A percentile compares a stretch with the other conserved stretches of the same genome.
Evolutionary conservation across 2,113 vertebrate genomes (phyloP).

Genomic region (Oryzias woworae): DNA sequence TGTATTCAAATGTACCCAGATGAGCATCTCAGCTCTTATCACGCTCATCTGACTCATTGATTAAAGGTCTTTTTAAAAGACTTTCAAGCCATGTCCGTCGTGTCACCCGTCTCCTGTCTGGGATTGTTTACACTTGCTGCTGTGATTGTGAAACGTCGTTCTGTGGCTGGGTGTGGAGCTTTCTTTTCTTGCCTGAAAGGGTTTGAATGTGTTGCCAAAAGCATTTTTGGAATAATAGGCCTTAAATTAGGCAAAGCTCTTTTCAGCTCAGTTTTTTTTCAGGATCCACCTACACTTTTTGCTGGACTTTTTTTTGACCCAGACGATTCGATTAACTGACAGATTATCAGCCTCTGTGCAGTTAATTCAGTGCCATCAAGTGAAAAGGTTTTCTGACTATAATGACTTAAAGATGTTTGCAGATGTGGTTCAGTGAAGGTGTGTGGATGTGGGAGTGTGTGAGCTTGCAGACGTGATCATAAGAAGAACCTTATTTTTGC

Average conservation of each 20-base stretch:
- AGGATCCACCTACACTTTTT: conserved; percentile 35
- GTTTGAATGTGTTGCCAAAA: conserved; percentile 37
- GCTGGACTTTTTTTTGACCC: conserved; percentile 25
- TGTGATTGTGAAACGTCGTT: conserved; percentile 18
- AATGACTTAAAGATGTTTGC: conserved; percentile 21
- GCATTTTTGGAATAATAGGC: conserved; percentile 24
- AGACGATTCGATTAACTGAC: conserved; percentile 20
- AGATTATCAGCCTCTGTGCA: conserved; percentile 7
- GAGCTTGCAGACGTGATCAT: conserved; percentile 7
- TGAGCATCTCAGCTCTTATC: not conserved
- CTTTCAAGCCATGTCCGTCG: conserved; percentile 6
- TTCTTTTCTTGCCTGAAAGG: conserved; percentile 32
- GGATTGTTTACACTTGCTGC: conserved; percentile 31
- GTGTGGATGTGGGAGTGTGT: not conserved
- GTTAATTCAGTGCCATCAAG: conserved; percentile 17
- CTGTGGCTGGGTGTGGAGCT: conserved; percentile 31
- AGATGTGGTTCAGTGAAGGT: conserved; percentile 19
- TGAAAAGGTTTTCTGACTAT: conserved; percentile 6
- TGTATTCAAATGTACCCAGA: conserved; percentile 10
- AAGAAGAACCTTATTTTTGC: conserved; percentile 48
- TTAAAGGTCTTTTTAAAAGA: conserved; percentile 28
- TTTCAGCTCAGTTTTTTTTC: conserved; percentile 44
- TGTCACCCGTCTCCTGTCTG: conserved; percentile 12
- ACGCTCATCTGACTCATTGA: conserved; percentile 27
- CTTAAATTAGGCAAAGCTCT: conserved; percentile 36